phyloP scores from a whole-genome alignment of 2,888 invertebrate genomes.

The Hanleya hanleyi region DNA sequence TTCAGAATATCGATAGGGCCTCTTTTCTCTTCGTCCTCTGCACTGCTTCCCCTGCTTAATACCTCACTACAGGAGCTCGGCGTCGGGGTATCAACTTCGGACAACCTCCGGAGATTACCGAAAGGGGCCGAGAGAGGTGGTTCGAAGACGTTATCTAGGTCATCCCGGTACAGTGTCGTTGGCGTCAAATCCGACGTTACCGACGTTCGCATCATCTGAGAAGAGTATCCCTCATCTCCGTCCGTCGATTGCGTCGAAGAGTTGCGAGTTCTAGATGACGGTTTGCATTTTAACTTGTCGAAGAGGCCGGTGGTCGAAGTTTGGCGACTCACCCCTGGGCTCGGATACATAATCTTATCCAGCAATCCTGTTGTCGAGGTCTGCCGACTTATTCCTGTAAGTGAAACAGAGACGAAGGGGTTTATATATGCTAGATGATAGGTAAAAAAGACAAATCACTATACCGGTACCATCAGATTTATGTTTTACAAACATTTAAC shows the following conservation, averaged over 20 bases:
- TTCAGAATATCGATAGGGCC: too few species aligned
- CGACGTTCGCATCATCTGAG: not conserved
- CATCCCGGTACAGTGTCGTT: not conserved
- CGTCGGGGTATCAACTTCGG: constrained; percentile 1
- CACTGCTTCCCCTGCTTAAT: not conserved
- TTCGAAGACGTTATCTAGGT: not conserved
- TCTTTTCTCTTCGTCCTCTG: not conserved
- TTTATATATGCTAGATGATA: too few species aligned
- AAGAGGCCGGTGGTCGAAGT: constrained; percentile 22
- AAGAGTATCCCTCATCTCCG: not conserved
- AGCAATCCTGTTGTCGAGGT: constrained; percentile 3
- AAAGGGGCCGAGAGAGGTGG: not conserved
- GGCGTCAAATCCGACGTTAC: not conserved
- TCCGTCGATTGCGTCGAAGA: not conserved
- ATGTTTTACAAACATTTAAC: too few species aligned
- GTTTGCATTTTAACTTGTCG: not conserved
- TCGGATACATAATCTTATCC: not conserved
- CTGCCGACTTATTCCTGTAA: constrained; percentile 8
- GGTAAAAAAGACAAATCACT: too few species aligned
- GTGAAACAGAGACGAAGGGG: too few species aligned
- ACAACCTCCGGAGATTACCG: not conserved
- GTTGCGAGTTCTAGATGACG: not conserved
- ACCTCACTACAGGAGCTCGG: not conserved
- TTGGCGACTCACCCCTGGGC: constrained; percentile 20
- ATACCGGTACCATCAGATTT: too few species aligned